Base-by-base conservation (phyloP, 2,797 vertebrate species). In the Thalassophryne amazonica region DNA sequence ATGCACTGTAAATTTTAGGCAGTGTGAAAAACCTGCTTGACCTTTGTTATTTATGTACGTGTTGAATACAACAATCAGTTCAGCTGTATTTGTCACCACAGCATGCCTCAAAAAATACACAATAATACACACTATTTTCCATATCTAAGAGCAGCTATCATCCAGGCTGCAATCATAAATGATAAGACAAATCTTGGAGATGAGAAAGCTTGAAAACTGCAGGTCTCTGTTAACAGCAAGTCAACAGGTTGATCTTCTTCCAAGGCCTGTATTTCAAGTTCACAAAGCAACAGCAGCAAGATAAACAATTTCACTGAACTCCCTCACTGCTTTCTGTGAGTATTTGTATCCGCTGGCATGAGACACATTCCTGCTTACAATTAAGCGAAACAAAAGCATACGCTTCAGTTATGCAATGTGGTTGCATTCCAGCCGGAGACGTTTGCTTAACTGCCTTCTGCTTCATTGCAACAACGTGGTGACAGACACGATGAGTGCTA, bases 301-400 rank as follows among this genome's bases (percentile, higher is more conserved):
- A 31, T 32, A 16, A 28, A 18, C 23, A 5, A 46, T 50, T 27
- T 9, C 42, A 40, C 10, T 53, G 2, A 17, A 7, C 32, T 33
- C 20, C 16, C n/a, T 19, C 9, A 29, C 24, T 54, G n/a, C 38
- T 55, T n/a, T 37, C 34, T 25, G 36, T 5, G 19, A 52, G 40
- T 16, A 39, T 33, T 4, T 3, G 0, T 16, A 3, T 7, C 35
- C 36, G 29, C 27, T 35, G 25, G 32, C 31, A 11, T 27, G 20
- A 60, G 51, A 25, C 23, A 33, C 56, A 10, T 41, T 47, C 21
- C 39, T 33, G 53, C 33, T 25, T 17, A 29, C 49, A 22, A 32
- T 60, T 9, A 5, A 19, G 15, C 22, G 37, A 9, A 72, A 53
- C 55, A 33, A 29, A 27, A 49, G 49, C 15, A 38, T 1, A 19